Evolutionary conservation across 2,797 vertebrate species (phyloP).

Genomic region (Pelochelys cantorii): DNA sequence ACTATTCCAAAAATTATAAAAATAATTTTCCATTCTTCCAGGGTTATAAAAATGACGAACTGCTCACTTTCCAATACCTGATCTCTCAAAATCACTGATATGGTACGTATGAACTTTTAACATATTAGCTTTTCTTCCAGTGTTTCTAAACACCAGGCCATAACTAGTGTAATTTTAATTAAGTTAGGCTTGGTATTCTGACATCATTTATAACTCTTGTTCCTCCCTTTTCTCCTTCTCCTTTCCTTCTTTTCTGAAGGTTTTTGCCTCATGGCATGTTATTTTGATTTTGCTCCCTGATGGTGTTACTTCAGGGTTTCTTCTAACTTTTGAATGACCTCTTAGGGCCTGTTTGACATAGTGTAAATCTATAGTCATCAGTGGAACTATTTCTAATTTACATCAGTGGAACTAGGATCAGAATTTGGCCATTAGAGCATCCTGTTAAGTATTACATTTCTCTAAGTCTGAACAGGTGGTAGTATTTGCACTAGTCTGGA

Average conservation of each 20-base stretch:
- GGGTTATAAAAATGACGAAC: not conserved
- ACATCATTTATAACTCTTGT: not conserved
- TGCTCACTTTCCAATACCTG: rapidly evolving
- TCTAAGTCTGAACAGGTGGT: not conserved
- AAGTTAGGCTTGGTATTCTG: not conserved
- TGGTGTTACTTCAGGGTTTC: not conserved
- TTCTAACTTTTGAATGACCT: not conserved
- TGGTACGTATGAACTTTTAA: not conserved
- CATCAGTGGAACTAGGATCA: not conserved
- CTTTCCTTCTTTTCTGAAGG: not conserved
- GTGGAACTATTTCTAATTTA: not conserved
- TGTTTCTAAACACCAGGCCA: constrained; percentile 13
- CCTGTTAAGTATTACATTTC: not conserved
- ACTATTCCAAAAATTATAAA: constrained; percentile 1
- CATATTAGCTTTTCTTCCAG: constrained; percentile 8
- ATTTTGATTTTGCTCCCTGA: not conserved
- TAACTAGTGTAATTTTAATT: constrained; percentile 36
- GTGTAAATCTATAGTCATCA: not conserved
- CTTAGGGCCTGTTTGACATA: not conserved
- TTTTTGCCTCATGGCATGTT: not conserved
- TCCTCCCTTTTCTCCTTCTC: not conserved
- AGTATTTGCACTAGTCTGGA: not conserved
- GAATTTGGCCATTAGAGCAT: not conserved
- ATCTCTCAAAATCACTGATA: not conserved
- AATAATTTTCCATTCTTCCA: not conserved